A percentile compares a stretch with the other conserved stretches of the same genome.
These are phyloP conservation scores for Parelbella ahira DNA, from an alignment of 2,888 invertebrate genomes.

Conservation along the genomic window DNA sequence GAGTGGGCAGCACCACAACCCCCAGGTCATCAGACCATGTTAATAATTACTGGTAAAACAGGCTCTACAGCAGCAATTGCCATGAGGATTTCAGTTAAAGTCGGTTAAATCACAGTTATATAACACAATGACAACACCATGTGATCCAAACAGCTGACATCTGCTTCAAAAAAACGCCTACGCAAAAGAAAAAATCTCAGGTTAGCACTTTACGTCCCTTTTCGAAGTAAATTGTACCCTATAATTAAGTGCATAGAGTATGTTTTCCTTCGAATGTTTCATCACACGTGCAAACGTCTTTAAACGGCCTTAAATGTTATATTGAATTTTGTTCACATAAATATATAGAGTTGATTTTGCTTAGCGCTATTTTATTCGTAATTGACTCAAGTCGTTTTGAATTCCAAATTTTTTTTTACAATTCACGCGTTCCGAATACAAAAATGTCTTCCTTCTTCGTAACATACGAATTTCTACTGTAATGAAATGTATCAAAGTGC, in stretches of 20 bases:
- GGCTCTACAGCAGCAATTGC: not conserved
- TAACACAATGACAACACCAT: conserved; percentile 47
- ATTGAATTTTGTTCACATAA: too few relatives aligned
- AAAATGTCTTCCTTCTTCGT: not conserved
- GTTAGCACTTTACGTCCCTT: conserved; percentile 32
- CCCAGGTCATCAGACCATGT: too few relatives aligned
- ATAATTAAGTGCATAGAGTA: too few relatives aligned
- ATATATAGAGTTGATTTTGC: too few relatives aligned
- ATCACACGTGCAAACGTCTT: too few relatives aligned
- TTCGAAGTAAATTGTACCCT: conserved; percentile 7
- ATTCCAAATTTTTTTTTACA: conserved; percentile 12
- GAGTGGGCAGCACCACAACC: too few relatives aligned
- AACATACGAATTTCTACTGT: not conserved
- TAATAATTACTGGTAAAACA: too few relatives aligned
- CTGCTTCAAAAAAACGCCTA: conserved; percentile 46
- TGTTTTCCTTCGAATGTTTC: too few relatives aligned
- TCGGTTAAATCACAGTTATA: conserved; percentile 67
- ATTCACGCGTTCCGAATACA: conserved; percentile 7
- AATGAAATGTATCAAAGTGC: not conserved
- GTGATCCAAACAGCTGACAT: conserved; percentile 67
- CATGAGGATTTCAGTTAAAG: conserved; percentile 47
- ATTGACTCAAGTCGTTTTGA: conserved; percentile 8
- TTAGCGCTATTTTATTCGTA: too few relatives aligned
- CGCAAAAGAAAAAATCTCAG: conserved; percentile 36
- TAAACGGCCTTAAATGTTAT: too few relatives aligned